A percentile compares a stretch with the other conserved stretches of the same genome.
Evolutionary conservation across 2,113 vertebrate species (phyloP).

Genomic region (Morone chrysops): DNA sequence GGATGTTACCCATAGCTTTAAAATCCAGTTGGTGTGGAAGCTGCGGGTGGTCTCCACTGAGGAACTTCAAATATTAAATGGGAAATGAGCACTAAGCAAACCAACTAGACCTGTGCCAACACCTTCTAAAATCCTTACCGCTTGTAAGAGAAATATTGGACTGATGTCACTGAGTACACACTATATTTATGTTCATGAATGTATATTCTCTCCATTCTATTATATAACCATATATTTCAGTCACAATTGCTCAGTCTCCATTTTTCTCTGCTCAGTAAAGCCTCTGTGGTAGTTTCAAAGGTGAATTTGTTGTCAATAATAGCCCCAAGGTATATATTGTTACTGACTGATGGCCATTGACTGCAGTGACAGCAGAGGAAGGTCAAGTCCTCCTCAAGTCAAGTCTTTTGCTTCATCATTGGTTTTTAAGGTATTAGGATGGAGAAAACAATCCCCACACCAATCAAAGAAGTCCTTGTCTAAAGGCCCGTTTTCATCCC

Average conservation of each 20-base stretch:
- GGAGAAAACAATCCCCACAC: slow-evolving; percentile 9
- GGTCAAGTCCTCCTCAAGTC: slow-evolving; percentile 19
- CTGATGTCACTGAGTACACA: neutral
- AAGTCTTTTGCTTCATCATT: slow-evolving; percentile 25
- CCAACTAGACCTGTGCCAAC: neutral
- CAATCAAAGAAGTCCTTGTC: slow-evolving; percentile 27
- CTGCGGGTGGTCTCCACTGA: slow-evolving; percentile 21
- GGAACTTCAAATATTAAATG: slow-evolving; percentile 50
- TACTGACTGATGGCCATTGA: slow-evolving; percentile 1
- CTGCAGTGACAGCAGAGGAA: neutral
- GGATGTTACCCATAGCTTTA: slow-evolving; percentile 15
- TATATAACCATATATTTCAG: neutral
- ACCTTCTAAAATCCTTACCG: neutral
- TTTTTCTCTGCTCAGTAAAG: neutral
- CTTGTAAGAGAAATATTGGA: neutral
- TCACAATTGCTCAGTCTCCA: neutral
- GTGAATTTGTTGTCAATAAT: slow-evolving; percentile 3
- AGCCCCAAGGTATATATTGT: neutral
- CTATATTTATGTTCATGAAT: neutral
- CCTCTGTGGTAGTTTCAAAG: neutral
- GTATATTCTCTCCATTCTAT: neutral
- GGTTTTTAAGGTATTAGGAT: slow-evolving; percentile 9
- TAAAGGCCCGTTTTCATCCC: neutral
- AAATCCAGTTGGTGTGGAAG: slow-evolving; percentile 23
- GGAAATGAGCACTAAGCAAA: slow-evolving; percentile 13